Evolutionary conservation across 2,113 vertebrate species (phyloP).

Genomic region (Semnornis frantzii): DNA sequence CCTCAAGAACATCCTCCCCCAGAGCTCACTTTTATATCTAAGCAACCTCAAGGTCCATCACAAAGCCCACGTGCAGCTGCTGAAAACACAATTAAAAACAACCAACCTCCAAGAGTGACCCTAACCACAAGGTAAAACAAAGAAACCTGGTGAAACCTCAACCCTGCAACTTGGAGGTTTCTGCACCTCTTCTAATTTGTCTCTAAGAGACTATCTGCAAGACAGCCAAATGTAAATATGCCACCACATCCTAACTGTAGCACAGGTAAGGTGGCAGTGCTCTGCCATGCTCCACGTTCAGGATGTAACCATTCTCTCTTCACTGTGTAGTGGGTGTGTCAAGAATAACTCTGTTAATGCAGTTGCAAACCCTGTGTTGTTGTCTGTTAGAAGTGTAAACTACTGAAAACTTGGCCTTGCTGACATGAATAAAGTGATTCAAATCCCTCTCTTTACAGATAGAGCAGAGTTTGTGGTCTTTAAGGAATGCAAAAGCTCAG

Average conservation of each 20-base stretch:
- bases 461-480: background rate
- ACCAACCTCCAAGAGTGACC: background rate
- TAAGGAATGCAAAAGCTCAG: background rate
- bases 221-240: constrained; percentile 72
- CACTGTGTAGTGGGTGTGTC: constrained; percentile 57
- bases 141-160: background rate
- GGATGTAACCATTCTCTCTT: background rate
- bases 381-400: constrained; percentile 82
- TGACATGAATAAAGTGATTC: constrained; percentile 72
- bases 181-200: constrained; percentile 61
- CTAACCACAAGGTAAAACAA: background rate
- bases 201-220: constrained; percentile 69
- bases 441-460: constrained; percentile 56
- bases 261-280: background rate
- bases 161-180: background rate
- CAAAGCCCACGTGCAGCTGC: background rate
- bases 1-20: background rate
- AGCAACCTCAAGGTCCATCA: background rate
- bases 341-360: constrained; percentile 66
- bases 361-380: constrained; percentile 80
- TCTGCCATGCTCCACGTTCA: constrained; percentile 66
- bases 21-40: background rate
- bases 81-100: background rate
- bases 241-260: constrained; percentile 21
- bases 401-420: constrained; percentile 68